These are phyloP conservation scores for Ectemnius cavifrons DNA, from an alignment of 2,888 invertebrate genomes.

Conservation along the genomic window DNA sequence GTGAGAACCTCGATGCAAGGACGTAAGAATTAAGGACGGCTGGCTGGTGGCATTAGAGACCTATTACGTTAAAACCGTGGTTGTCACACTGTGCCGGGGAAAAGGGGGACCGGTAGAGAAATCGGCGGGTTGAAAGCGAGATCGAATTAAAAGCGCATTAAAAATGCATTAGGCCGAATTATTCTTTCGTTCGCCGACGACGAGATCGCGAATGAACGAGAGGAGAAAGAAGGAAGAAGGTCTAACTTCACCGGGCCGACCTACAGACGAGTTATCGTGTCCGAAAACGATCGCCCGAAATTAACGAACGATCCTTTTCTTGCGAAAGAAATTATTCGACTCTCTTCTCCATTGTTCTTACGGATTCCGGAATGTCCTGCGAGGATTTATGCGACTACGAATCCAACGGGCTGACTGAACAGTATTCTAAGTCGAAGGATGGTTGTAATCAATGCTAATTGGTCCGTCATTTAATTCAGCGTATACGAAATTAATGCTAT, in stretches of 20 bases:
- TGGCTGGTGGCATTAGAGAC: too few species aligned
- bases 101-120: too few species aligned
- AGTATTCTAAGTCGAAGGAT: constrained; percentile 21
- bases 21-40: too few species aligned
- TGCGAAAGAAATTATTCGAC: constrained; percentile 16
- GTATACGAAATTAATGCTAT: neutral
- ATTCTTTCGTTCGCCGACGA: constrained; percentile 4
- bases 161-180: constrained; percentile 24
- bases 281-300: constrained; percentile 30
- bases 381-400: neutral
- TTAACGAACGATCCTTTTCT: constrained; percentile 19
- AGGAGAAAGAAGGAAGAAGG: neutral
- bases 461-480: constrained; percentile 23
- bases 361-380: constrained; percentile 37
- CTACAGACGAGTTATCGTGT: constrained; percentile 15
- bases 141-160: constrained; percentile 19
- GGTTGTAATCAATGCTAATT: constrained; percentile 16
- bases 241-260: neutral
- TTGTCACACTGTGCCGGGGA: too few species aligned
- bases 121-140: constrained; percentile 1
- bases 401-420: too few species aligned
- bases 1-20: too few species aligned
- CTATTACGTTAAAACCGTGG: too few species aligned
- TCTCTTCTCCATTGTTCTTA: constrained; percentile 34
- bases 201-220: neutral